phyloP scores from a whole-genome alignment of 2,113 vertebrate genomes.

The Crotophaga sulcirostris region DNA sequence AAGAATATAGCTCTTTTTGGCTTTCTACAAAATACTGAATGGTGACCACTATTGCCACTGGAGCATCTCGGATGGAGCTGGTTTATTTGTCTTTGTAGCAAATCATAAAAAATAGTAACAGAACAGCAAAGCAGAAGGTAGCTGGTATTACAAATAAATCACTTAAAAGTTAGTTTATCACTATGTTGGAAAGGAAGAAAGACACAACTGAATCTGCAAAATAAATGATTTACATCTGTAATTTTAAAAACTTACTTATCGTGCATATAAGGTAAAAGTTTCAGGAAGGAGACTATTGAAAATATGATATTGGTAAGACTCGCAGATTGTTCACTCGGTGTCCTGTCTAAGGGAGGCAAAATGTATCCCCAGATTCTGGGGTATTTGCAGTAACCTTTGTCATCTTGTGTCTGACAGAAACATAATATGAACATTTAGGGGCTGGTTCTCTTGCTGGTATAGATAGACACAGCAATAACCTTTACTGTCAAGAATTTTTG shows the following conservation, averaged over 20 bases:
- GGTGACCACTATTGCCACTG: background rate
- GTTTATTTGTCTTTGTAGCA: background rate
- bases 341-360: background rate
- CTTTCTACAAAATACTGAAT: background rate
- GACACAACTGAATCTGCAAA: background rate
- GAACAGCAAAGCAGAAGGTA: background rate
- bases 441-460: background rate
- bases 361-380: background rate
- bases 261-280: background rate
- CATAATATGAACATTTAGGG: background rate
- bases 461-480: background rate
- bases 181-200: background rate
- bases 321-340: background rate
- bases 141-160: background rate
- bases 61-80: background rate
- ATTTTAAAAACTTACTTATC: background rate
- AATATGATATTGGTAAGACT: background rate
- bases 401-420: background rate
- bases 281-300: background rate
- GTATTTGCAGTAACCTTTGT: background rate
- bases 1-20: background rate
- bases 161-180: background rate
- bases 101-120: background rate
- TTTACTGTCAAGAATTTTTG: background rate
- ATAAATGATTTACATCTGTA: background rate